These are phyloP conservation scores for Stylophora pistillata DNA, from an alignment of 64 coral and sea anemone species.

Conservation along the genomic window DNA sequence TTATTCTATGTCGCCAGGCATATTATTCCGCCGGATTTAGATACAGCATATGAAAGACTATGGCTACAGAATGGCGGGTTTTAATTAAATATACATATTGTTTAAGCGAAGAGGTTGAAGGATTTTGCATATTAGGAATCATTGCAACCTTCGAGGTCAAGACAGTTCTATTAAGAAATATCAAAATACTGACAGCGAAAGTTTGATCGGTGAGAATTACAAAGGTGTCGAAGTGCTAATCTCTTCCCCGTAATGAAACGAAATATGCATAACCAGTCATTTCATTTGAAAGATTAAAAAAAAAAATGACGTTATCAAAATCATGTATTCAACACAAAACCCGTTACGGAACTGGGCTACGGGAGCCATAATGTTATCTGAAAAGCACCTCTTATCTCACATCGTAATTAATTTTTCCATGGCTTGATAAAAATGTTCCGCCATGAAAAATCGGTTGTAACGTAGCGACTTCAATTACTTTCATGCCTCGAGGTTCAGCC, in stretches of 20 bases:
- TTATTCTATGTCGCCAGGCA: constrained; percentile 4
- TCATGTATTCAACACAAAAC: constrained; percentile 38
- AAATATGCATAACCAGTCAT: constrained; percentile 1
- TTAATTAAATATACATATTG: background rate
- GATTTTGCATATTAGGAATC: background rate
- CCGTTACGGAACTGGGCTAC: constrained; percentile 31
- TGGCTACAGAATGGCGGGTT: background rate
- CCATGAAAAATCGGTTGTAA: background rate
- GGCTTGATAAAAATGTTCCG: background rate
- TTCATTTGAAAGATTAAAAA: constrained; percentile 8
- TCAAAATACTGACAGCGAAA: background rate
- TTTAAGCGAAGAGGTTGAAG: background rate
- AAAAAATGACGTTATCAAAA: constrained; percentile 21
- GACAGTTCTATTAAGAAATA: background rate
- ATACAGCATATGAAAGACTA: background rate
- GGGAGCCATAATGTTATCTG: background rate
- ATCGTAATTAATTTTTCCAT: constrained; percentile 5
- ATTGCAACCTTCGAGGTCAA: background rate
- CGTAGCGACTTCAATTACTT: background rate
- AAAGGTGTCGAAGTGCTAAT: background rate
- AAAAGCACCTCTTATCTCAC: background rate
- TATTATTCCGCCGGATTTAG: background rate
- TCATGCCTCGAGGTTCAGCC: background rate
- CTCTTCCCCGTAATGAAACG: constrained; percentile 4
- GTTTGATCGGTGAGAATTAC: background rate